These are phyloP conservation scores for Anorthoa munda DNA, from an alignment of 2,888 invertebrate genomes.

Conservation along the genomic window DNA sequence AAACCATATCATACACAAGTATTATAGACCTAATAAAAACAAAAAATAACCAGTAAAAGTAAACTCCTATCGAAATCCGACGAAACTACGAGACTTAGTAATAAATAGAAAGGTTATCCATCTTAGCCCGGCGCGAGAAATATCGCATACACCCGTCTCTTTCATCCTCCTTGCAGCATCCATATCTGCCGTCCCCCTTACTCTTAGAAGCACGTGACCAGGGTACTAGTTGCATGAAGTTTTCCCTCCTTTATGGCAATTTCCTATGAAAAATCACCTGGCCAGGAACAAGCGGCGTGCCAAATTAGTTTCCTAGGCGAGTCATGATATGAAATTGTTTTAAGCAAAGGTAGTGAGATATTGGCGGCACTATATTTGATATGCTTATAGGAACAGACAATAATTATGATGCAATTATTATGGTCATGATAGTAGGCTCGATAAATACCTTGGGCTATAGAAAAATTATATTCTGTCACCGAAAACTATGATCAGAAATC, in stretches of 20 bases:
- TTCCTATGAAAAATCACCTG: conserved; percentile 87
- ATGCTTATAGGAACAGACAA: background rate
- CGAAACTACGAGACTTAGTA: conserved; percentile 58
- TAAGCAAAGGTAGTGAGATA: conserved; percentile 6
- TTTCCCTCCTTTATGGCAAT: conserved; percentile 83
- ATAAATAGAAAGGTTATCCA: conserved; percentile 75
- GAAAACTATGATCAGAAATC: too few species aligned
- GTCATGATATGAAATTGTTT: conserved; percentile 58
- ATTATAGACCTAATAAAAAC: conserved; percentile 19
- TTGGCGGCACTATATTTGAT: background rate
- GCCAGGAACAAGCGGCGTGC: conserved; percentile 70
- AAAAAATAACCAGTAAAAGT: conserved; percentile 36
- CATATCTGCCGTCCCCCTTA: conserved; percentile 66
- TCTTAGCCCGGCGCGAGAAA: conserved; percentile 71
- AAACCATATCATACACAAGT: background rate
- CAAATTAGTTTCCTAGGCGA: conserved; percentile 76
- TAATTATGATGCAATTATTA: background rate
- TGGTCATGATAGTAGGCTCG: too few species aligned
- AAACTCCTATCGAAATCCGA: conserved; percentile 50
- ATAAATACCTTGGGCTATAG: too few species aligned
- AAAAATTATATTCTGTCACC: too few species aligned
- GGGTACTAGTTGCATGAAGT: conserved; percentile 80
- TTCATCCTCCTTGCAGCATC: conserved; percentile 47
- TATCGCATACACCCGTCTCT: conserved; percentile 66
- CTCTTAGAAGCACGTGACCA: conserved; percentile 79